Evolutionary conservation across 1,140 invertebrate species (phyloP), one percentile per base, ranked within the genome.

Genomic region (Rhyzopertha dominica): DNA sequence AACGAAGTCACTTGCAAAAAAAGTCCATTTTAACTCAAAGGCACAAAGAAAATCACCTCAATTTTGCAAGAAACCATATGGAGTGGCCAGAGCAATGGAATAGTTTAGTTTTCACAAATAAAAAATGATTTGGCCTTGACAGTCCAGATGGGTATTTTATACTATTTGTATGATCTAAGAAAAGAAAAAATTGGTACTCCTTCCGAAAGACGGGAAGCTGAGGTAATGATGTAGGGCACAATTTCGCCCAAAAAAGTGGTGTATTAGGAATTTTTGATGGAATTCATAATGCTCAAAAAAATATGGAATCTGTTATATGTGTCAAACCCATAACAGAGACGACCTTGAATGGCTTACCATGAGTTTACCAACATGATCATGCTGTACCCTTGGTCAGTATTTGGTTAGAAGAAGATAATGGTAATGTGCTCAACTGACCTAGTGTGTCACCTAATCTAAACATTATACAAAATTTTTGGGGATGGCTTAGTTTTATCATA

Each of bases 401-500:
- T 13, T 35, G 4, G 16, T 35, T 14, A 8, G 10, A 16, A 4
- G 5, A 8, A 3, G 10, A 35, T 16, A 35, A 35, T 35, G 37
- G n/a, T n/a, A n/a, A n/a, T n/a, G n/a, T n/a, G n/a, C n/a, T 67
- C 25, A 60, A 65, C 34, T 66, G 65, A 63, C 65, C 65, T 12
- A 61, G 61, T 16, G 54, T 65, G 36, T 59, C 63, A 13, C 65
- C 67, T 9, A 65, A 67, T 35, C 30, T 67, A 12, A 65, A 67
- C 22, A 67, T 67, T 14, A 67, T 67, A 59, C 65, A 67, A 49
- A 67, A 65, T 19, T 55, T 65, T 20, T 67, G 65, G 63, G 65
- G 65, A 20, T 66, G 63, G 65, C 54, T 67, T 1, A 64, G 4
- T 62, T 65, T 22, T 67, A 64, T 35, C 63, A 63, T 5, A 65